Conservation (phyloP, 2,113 vertebrate species). For the Varanus komodoensis region DNA sequence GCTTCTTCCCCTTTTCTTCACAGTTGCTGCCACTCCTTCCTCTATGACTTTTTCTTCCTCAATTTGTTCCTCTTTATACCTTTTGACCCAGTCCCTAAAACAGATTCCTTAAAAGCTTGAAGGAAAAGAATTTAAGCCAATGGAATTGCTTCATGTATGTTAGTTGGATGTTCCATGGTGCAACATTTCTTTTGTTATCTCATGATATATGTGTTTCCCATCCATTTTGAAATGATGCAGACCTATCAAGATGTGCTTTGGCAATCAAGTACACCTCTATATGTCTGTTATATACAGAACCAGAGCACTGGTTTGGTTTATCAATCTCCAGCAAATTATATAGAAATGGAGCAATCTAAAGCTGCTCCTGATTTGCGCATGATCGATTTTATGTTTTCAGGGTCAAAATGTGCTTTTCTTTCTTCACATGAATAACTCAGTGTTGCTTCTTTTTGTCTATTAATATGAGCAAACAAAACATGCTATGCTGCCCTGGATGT, state of each 20-base stretch:
- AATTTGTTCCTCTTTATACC: not conserved
- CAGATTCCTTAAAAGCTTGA: not conserved
- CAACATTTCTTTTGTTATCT: no score
- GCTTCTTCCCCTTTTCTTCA: not conserved
- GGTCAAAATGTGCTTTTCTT: not conserved
- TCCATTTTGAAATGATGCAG: no score
- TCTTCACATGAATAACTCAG: accelerated
- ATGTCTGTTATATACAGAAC: not conserved
- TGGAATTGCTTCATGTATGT: no score
- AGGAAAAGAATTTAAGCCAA: no score
- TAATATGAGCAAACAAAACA: not conserved
- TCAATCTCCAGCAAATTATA: not conserved
- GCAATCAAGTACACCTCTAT: not conserved
- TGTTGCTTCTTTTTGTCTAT: not conserved
- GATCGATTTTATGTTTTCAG: not conserved
- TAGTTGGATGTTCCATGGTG: no score
- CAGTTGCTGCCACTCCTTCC: not conserved
- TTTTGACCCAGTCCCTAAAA: not conserved
- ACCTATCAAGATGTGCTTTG: no score
- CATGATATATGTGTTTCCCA: no score
- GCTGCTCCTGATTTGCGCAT: not conserved
- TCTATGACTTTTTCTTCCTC: not conserved
- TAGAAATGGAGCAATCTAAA: not conserved
- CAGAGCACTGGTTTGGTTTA: not conserved
- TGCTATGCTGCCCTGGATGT: not conserved